Percentiles rank a stretch among this genome's conserved stretches.
phyloP scores from a whole-genome alignment of 2,888 invertebrate genomes.

The Callinectes sapidus region DNA sequence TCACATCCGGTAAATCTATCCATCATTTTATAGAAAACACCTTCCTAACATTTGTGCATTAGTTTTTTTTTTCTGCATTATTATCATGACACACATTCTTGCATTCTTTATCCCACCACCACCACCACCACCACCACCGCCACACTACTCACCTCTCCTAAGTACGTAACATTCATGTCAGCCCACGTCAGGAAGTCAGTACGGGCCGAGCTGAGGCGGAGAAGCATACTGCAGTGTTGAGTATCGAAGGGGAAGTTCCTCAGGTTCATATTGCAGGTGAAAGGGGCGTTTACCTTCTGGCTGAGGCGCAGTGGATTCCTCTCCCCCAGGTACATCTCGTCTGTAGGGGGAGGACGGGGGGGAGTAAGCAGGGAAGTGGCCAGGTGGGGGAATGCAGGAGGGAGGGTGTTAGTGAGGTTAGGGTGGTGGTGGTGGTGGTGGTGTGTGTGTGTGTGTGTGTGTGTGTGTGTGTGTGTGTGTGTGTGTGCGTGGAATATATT shows the following conservation, averaged over 20 bases:
- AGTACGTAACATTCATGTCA: conserved; percentile 46
- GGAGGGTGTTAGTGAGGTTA: not conserved
- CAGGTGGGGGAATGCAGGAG: not conserved
- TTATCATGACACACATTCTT: not conserved
- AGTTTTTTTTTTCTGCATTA: not conserved
- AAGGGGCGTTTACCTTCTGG: conserved; percentile 63
- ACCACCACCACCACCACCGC: not conserved
- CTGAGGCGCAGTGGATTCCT: conserved; percentile 59
- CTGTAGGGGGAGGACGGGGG: not conserved
- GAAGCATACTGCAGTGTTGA: conserved; percentile 64
- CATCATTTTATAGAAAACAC: not conserved
- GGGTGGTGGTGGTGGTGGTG: not conserved
- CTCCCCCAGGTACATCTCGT: conserved; percentile 59
- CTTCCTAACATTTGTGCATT: not conserved
- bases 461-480: not conserved
- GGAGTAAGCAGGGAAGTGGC: not conserved
- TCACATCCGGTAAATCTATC: not conserved
- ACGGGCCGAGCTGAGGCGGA: conserved; percentile 59
- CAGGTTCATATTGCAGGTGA: conserved; percentile 68
- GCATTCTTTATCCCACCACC: not conserved
- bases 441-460: not conserved
- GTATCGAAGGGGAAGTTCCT: conserved; percentile 70
- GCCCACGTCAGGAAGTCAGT: conserved; percentile 52
- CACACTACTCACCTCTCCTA: conserved; percentile 67
- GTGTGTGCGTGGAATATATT: not conserved